Percentiles rank a stretch among this genome's conserved stretches.
Conservation (phyloP, 1,140 invertebrate genomes). For the Pomacea maculata region DNA sequence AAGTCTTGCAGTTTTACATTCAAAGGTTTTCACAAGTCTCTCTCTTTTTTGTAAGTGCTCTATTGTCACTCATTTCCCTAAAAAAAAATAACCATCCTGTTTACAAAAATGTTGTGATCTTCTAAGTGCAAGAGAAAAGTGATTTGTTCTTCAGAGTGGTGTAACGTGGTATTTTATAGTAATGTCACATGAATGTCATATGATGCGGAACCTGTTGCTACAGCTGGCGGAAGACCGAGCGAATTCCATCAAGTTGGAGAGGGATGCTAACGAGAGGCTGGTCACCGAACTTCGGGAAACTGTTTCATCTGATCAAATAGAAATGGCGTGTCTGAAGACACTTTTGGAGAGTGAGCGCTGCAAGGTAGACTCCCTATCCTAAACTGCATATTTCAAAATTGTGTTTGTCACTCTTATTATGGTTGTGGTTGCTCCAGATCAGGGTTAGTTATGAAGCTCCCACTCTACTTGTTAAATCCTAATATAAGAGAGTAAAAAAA, state of each 20-base stretch:
- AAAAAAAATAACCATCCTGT: neutral
- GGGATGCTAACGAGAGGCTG: conserved; percentile 77
- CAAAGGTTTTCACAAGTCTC: no score
- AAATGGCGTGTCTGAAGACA: conserved; percentile 79
- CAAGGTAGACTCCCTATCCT: conserved; percentile 57
- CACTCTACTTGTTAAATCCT: neutral
- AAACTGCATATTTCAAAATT: neutral
- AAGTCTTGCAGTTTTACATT: no score
- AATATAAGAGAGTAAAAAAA: neutral
- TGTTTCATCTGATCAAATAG: conserved; percentile 74
- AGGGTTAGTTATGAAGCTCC: neutral
- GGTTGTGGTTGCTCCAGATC: neutral
- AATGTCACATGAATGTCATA: neutral
- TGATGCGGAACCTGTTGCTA: conserved; percentile 14
- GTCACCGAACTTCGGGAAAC: conserved; percentile 76
- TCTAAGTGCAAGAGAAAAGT: no score
- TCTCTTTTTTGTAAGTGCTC: no score
- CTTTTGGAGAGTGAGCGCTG: conserved; percentile 82
- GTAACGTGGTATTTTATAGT: neutral
- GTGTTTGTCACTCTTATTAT: neutral
- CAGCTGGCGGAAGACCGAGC: conserved; percentile 75
- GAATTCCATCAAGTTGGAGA: conserved; percentile 74
- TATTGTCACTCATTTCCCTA: neutral
- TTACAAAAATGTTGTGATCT: neutral
- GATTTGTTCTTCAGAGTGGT: conserved; percentile 62